These are phyloP conservation scores for Autographa gamma DNA, from an alignment of 2,888 invertebrate genomes.

Conservation along the genomic window DNA sequence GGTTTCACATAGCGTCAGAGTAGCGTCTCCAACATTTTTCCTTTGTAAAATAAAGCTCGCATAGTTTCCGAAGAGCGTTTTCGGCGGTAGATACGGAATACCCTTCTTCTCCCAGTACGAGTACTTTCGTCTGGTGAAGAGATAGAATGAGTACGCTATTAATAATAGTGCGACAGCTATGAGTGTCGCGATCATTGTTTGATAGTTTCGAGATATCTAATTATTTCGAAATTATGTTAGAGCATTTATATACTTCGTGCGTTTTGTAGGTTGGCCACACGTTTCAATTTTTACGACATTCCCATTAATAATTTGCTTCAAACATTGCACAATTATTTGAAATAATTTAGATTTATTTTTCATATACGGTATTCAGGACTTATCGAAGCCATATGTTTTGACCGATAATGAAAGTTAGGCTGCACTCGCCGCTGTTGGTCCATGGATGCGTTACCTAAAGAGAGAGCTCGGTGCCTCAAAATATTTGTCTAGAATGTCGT, in stretches of 20 bases:
- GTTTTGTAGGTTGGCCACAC: conserved; percentile 12
- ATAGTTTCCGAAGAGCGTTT: conserved; percentile 74
- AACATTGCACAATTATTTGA: too few relatives aligned
- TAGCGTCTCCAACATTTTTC: conserved; percentile 56
- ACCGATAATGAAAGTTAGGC: too few relatives aligned
- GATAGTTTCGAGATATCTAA: not conserved
- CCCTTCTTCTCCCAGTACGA: conserved; percentile 72
- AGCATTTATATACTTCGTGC: not conserved
- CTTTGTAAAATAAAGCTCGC: conserved; percentile 65
- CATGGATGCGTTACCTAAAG: too few relatives aligned
- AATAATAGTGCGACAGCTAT: conserved; percentile 18
- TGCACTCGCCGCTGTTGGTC: too few relatives aligned
- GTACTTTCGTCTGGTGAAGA: conserved; percentile 59
- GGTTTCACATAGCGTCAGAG: conserved; percentile 66
- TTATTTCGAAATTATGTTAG: not conserved
- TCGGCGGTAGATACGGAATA: conserved; percentile 65
- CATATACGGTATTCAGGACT: too few relatives aligned
- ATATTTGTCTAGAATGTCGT: too few relatives aligned
- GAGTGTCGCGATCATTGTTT: conserved; percentile 30
- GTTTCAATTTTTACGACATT: conserved; percentile 5
- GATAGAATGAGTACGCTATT: conserved; percentile 49
- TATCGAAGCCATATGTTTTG: too few relatives aligned
- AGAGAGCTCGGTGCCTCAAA: too few relatives aligned
- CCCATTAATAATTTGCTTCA: not conserved
- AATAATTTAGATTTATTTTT: too few relatives aligned